Conservation (phyloP, 1,140 invertebrate species). For the Leptinotarsa lineolata region DNA sequence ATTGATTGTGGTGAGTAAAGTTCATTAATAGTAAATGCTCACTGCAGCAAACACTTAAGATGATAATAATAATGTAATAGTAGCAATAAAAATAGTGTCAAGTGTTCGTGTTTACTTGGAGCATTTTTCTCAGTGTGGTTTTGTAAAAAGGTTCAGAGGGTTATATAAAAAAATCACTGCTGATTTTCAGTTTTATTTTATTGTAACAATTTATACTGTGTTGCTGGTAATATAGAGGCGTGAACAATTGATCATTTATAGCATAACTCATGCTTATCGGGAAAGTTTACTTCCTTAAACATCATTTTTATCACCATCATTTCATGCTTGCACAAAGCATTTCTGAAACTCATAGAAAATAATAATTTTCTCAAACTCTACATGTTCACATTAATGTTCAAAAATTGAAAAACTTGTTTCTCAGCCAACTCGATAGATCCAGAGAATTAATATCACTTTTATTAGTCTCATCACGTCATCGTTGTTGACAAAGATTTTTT, state of each 20-base stretch:
- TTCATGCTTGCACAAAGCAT: neutral
- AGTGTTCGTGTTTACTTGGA: no score
- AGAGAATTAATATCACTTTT: neutral
- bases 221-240: constrained; percentile 7
- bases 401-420: neutral
- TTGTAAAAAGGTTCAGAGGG: no score
- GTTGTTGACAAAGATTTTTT: neutral
- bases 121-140: no score
- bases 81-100: no score
- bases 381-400: neutral
- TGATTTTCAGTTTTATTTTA: constrained; percentile 3
- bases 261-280: neutral
- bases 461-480: neutral
- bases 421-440: neutral
- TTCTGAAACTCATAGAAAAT: neutral
- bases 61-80: no score
- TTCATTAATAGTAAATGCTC: no score
- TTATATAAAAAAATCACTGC: neutral
- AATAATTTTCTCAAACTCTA: neutral
- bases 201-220: constrained; percentile 6
- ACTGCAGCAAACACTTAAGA: no score
- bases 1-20: no score
- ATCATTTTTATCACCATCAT: constrained; percentile 3
- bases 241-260: constrained; percentile 3
- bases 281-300: neutral